Base-by-base conservation (phyloP, 1,140 invertebrate genomes). In the Bombyx mandarina region DNA sequence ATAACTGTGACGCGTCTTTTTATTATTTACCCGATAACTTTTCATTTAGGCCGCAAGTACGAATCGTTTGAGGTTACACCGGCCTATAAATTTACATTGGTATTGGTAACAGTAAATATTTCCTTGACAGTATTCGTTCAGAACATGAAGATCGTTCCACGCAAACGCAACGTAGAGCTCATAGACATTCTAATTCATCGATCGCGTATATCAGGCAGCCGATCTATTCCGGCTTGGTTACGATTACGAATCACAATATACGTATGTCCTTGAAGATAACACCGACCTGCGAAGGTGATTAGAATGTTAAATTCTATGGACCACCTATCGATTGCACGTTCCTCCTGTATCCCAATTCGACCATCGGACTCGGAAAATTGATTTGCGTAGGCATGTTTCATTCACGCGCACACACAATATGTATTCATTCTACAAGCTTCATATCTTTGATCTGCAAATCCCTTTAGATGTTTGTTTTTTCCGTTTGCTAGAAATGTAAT, bases 261-360 rank as follows among this genome's bases (percentile, higher is more conserved):
- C 6, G 26, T 47, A 63, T 74, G 83, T 77, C 81, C 83, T 86
- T 86, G 81, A 58, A 54, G 78, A 79, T 84, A 79, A 60, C 66
- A 86, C 79, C 81, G 62, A 52, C 55, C 62, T 67, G 64, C 56
- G 66, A 53, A 55, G 61, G 65, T 65, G 73, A 54, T 75, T 76
- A 65, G 78, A 81, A 84, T 84, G 77, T 74, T 71, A 74, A 84
- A 68, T 67, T 61, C 59, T 52, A 62, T 57, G 69, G 79, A 82
- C 82, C 82, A 86, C 82, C 79, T 65, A 63, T 62, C 63, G 63
- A 65, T 67, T 60, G 56, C 62, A 35, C 50, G 26, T 35, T 51
- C 26, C 52, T 7, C 26, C 4, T 12, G 43, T 43, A 8, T 60
- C 61, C 52, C 56, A 67, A 61, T 52, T 55, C 42, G 2, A 35